Percentiles rank a stretch among this genome's conserved stretches.
These are phyloP conservation scores for Chaetophractus vellerosus DNA, from an alignment of 2,797 vertebrate species.

Conservation along the genomic window DNA sequence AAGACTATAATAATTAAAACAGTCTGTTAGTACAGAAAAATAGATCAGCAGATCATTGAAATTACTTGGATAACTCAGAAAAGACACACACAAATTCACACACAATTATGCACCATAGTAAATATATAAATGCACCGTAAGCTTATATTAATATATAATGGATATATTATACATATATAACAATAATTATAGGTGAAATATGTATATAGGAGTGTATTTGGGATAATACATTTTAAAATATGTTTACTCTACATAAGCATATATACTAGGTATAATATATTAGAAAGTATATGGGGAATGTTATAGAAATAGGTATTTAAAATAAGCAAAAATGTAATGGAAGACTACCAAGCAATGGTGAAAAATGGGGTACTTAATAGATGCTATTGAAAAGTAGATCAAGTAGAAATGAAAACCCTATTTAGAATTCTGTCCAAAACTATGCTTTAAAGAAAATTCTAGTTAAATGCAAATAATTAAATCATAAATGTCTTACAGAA, in stretches of 20 bases:
- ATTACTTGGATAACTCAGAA: neutral
- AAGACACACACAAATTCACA: neutral
- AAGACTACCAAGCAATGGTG: neutral
- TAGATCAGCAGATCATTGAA: slow-evolving; percentile 5
- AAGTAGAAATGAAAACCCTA: neutral
- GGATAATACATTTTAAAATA: neutral
- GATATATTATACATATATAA: neutral
- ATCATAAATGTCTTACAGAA: neutral
- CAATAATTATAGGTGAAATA: neutral
- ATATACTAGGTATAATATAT: neutral
- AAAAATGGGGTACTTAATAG: neutral
- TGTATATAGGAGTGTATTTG: neutral
- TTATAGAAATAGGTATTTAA: neutral
- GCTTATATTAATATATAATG: neutral
- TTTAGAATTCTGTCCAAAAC: neutral
- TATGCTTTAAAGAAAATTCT: slow-evolving; percentile 3
- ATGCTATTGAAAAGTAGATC: neutral
- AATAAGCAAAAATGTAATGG: neutral
- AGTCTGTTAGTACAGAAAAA: slow-evolving; percentile 1
- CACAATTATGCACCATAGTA: neutral
- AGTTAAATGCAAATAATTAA: neutral
- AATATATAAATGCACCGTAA: neutral
- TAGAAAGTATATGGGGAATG: neutral
- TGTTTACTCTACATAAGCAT: neutral
- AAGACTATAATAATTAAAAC: slow-evolving; percentile 8